phyloP scores from a whole-genome alignment of 2,888 invertebrate genomes.

The Cephus rjabovi region DNA sequence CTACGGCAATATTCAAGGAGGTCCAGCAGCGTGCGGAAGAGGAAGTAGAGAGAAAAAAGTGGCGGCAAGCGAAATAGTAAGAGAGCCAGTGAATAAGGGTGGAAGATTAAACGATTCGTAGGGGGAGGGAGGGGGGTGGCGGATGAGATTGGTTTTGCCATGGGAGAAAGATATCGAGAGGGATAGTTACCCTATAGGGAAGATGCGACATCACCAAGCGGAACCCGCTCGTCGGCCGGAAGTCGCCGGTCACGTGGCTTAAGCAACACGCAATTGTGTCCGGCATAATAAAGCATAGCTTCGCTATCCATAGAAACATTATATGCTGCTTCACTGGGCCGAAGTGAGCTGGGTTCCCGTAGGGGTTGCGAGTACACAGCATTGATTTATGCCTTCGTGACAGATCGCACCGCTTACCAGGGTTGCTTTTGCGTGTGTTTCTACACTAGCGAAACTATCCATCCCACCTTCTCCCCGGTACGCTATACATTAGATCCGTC shows the following conservation, averaged over 20 bases:
- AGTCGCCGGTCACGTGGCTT: slow-evolving; percentile 66
- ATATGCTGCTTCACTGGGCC: slow-evolving; percentile 34
- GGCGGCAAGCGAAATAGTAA: not conserved
- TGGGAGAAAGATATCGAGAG: slow-evolving; percentile 1
- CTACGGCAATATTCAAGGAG: not conserved
- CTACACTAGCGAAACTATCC: not conserved
- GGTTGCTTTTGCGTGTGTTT: not conserved
- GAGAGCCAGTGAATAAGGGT: not conserved
- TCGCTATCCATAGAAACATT: slow-evolving; percentile 31
- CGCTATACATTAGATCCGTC: not conserved
- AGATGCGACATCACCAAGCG: slow-evolving; percentile 60
- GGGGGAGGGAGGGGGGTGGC: not conserved
- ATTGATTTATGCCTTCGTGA: slow-evolving; percentile 59
- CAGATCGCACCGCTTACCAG: slow-evolving; percentile 45
- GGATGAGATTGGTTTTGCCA: not conserved
- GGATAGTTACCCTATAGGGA: slow-evolving; percentile 29
- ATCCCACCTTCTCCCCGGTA: not conserved
- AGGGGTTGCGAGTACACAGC: slow-evolving; percentile 40
- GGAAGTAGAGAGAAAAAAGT: not conserved
- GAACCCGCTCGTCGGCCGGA: slow-evolving; percentile 65
- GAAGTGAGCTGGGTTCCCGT: slow-evolving; percentile 37
- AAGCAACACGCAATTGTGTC: slow-evolving; percentile 67
- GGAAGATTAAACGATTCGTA: slow-evolving; percentile 23
- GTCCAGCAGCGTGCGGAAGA: not conserved
- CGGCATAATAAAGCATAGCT: slow-evolving; percentile 64